A percentile compares a stretch with the other conserved stretches of the same genome.
These are phyloP conservation scores for Panthera uncia DNA, from an alignment of 2,113 vertebrate genomes.

Conservation along the genomic window DNA sequence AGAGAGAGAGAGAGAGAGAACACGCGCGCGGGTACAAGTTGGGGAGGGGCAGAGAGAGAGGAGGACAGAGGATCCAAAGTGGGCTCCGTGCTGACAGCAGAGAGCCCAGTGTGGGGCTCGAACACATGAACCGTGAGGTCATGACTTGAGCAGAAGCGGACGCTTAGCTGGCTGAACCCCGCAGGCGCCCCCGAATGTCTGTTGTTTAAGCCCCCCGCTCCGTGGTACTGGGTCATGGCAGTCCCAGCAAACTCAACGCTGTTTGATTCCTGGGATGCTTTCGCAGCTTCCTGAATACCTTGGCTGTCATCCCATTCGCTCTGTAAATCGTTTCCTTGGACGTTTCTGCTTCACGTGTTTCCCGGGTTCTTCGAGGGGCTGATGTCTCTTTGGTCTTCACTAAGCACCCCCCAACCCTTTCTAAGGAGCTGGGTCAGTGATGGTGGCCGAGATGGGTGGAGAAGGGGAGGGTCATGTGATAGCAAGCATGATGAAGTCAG, in stretches of 20 bases:
- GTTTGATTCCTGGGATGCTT: not conserved
- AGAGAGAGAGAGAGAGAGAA: too few species aligned
- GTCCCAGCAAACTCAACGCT: not conserved
- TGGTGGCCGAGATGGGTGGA: not conserved
- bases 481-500: not conserved
- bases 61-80: too few species aligned
- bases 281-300: not conserved
- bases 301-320: not conserved
- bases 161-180: too few species aligned
- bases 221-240: not conserved
- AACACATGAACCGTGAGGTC: too few species aligned
- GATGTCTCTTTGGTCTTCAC: not conserved
- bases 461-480: not conserved
- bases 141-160: too few species aligned
- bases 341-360: not conserved
- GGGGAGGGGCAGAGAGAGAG: too few species aligned
- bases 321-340: not conserved
- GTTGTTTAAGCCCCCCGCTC: not conserved
- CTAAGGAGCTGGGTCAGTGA: not conserved
- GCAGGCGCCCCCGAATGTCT: too few species aligned
- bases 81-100: too few species aligned
- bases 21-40: too few species aligned
- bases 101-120: too few species aligned
- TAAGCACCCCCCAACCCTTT: not conserved
- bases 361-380: not conserved